Conservation (phyloP, 2,797 vertebrate genomes). For the Tiaroga cobitis region DNA sequence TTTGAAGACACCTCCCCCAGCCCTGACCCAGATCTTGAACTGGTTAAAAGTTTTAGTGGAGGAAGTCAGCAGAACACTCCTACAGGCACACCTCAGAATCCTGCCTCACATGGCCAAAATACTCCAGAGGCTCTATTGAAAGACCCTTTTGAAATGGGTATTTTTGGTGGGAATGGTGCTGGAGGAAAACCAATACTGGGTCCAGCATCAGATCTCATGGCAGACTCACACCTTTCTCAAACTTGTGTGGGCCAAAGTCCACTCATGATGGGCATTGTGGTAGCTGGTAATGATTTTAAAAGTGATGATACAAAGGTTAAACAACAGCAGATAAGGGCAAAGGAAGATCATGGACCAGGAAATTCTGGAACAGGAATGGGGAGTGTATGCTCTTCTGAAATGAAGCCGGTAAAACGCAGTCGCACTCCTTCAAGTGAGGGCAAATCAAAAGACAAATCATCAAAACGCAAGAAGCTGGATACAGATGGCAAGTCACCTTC, state of each 20-base stretch:
- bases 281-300: constrained; percentile 80
- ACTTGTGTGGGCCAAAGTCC: constrained; percentile 91
- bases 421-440: constrained; percentile 95
- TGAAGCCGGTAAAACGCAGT: constrained; percentile 93
- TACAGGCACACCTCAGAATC: constrained; percentile 82
- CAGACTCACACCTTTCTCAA: constrained; percentile 78
- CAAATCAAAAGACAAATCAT: constrained; percentile 95
- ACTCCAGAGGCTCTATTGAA: constrained; percentile 81
- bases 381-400: constrained; percentile 79
- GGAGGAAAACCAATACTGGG: constrained; percentile 79
- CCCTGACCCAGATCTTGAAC: constrained; percentile 91
- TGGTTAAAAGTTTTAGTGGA: constrained; percentile 91
- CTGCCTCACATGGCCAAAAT: constrained; percentile 77
- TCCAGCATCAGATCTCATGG: constrained; percentile 84
- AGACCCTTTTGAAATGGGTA: constrained; percentile 93
- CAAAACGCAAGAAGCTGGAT: constrained; percentile 94
- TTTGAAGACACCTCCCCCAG: constrained; percentile 97
- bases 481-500: constrained; percentile 95
- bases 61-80: constrained; percentile 84
- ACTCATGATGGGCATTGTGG: constrained; percentile 77
- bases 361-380: constrained; percentile 79
- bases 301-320: constrained; percentile 85
- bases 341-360: constrained; percentile 76
- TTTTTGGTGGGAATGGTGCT: constrained; percentile 85
- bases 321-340: constrained; percentile 73